Conservation (phyloP, 1,140 invertebrate species). For the Diorhabda elongata region DNA sequence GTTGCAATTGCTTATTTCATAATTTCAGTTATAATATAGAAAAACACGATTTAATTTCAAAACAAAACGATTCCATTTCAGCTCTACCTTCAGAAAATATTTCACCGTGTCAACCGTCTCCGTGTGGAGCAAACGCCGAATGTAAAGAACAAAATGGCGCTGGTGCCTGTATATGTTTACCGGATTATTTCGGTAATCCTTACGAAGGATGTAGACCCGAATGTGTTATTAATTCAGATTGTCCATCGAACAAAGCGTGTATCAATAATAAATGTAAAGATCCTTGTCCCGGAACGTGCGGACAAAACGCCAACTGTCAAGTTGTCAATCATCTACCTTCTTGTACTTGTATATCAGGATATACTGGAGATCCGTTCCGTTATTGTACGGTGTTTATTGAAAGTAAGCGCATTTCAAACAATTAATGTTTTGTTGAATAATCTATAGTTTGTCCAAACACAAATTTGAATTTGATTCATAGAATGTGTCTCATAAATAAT, state of each 20-base stretch:
- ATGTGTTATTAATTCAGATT: slow-evolving; percentile 62
- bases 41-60: background rate
- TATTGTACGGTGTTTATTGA: slow-evolving; percentile 54
- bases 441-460: slow-evolving; percentile 66
- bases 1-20: too few relatives aligned
- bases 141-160: slow-evolving; percentile 59
- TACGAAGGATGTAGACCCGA: slow-evolving; percentile 65
- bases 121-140: slow-evolving; percentile 64
- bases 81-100: slow-evolving; percentile 43
- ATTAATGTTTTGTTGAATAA: slow-evolving; percentile 41
- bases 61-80: slow-evolving; percentile 1
- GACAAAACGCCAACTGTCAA: slow-evolving; percentile 58
- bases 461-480: slow-evolving; percentile 51
- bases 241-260: slow-evolving; percentile 57
- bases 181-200: slow-evolving; percentile 68
- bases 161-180: slow-evolving; percentile 63
- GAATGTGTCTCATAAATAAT: too few relatives aligned
- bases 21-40: too few relatives aligned
- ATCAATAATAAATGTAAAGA: slow-evolving; percentile 60
- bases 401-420: slow-evolving; percentile 53
- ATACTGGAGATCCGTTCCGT: slow-evolving; percentile 60
- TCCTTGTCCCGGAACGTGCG: slow-evolving; percentile 64
- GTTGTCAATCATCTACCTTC: slow-evolving; percentile 57
- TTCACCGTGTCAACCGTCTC: slow-evolving; percentile 59
- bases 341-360: slow-evolving; percentile 56